phyloP scores from a whole-genome alignment of 92 coral and sea anemone genomes.

The Pocillopora meandrina region DNA sequence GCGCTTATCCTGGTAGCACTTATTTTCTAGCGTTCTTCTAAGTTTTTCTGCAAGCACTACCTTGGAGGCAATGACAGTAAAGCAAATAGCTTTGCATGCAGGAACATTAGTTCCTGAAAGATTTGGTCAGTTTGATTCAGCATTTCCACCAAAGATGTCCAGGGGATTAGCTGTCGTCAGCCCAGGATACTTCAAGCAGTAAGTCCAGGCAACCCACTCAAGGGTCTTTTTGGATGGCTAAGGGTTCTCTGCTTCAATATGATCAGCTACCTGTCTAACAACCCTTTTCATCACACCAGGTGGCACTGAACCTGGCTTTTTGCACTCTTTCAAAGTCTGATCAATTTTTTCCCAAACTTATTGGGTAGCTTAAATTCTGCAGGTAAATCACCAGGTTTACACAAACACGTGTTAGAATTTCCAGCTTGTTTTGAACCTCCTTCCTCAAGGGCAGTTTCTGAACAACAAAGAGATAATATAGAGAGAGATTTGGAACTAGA shows the following conservation, averaged over 20 bases:
- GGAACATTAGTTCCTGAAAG: background rate
- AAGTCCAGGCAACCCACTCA: conserved; percentile 14
- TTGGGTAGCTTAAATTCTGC: background rate
- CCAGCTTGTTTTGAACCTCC: no score
- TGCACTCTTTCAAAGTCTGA: conserved; percentile 3
- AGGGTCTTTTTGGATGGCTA: background rate
- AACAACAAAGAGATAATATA: no score
- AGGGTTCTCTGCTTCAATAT: background rate
- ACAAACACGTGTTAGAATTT: background rate
- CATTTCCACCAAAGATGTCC: background rate
- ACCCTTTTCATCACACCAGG: background rate
- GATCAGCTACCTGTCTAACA: conserved; percentile 11
- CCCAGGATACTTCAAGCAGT: background rate
- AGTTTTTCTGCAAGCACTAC: background rate
- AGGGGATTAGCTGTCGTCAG: background rate
- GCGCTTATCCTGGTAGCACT: conserved; percentile 1
- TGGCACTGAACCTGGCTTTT: background rate
- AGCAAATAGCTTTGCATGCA: background rate
- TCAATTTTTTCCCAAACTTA: conserved; percentile 6
- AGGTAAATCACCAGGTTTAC: background rate
- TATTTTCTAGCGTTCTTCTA: conserved; percentile 18
- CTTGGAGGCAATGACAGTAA: background rate
- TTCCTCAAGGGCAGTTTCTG: no score
- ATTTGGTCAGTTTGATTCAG: no score
- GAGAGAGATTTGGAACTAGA: no score